Percentiles rank a stretch among this genome's conserved stretches.
Conservation (phyloP, 2,113 vertebrate genomes). For the Amblyornis subalaris region DNA sequence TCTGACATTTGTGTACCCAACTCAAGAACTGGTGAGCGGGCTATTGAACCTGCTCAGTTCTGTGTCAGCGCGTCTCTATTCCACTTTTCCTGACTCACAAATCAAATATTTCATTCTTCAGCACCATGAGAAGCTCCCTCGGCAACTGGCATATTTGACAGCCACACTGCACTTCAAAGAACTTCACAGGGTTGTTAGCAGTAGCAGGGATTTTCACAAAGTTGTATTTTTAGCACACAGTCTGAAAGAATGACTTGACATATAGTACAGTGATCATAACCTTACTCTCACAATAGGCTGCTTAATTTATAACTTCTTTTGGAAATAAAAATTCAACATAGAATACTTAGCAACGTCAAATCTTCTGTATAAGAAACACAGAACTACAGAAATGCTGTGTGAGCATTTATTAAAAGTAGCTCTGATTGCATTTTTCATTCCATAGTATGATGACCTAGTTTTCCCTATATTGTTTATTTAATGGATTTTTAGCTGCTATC, state of each 20-base stretch:
- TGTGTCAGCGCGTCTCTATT: neutral
- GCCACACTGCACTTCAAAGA: constrained; percentile 16
- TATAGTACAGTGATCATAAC: constrained; percentile 4
- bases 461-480: neutral
- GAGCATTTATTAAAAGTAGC: constrained; percentile 19
- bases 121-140: neutral
- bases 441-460: neutral
- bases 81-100: neutral
- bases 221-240: constrained; percentile 15
- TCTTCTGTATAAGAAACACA: neutral
- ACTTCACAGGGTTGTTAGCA: constrained; percentile 10
- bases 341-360: neutral
- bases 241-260: constrained; percentile 41
- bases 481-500: neutral
- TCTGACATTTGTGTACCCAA: neutral
- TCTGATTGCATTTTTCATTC: neutral
- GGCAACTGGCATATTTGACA: constrained; percentile 14
- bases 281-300: neutral
- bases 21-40: neutral
- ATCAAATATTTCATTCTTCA: neutral
- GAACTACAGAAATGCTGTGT: neutral
- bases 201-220: neutral
- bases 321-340: neutral
- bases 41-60: neutral
- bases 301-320: constrained; percentile 32